phyloP scores from a whole-genome alignment of 1,140 invertebrate genomes.

The Drosophila melanogaster region Release_6_plus_ISO1_MT NT_033777.3:31488501-31489000 shows the following conservation, averaged over 20 bases:
- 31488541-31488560: neutral
- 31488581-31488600: constrained; percentile 36
- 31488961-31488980: constrained; percentile 64
- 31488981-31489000: constrained; percentile 32
- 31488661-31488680: constrained; percentile 68
- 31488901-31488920: constrained; percentile 1
- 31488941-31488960: constrained; percentile 76
- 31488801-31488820: constrained; percentile 36
- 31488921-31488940: constrained; percentile 67
- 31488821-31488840: constrained; percentile 10
- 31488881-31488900: constrained; percentile 68
- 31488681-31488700: constrained; percentile 37
- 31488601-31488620: constrained; percentile 55
- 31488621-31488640: constrained; percentile 64
- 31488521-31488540: constrained; percentile 10
- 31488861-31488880: constrained; percentile 69
- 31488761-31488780: constrained; percentile 64
- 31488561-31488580: constrained; percentile 13
- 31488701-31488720: constrained; percentile 67
- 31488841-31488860: neutral
- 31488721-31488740: constrained; percentile 47
- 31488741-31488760: neutral
- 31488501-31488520: constrained; percentile 71
- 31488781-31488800: constrained; percentile 68
- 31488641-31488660: constrained; percentile 69